These are phyloP conservation scores for Syngnathoides biaculeatus DNA, from an alignment of 2,113 vertebrate species.

Conservation along the genomic window DNA sequence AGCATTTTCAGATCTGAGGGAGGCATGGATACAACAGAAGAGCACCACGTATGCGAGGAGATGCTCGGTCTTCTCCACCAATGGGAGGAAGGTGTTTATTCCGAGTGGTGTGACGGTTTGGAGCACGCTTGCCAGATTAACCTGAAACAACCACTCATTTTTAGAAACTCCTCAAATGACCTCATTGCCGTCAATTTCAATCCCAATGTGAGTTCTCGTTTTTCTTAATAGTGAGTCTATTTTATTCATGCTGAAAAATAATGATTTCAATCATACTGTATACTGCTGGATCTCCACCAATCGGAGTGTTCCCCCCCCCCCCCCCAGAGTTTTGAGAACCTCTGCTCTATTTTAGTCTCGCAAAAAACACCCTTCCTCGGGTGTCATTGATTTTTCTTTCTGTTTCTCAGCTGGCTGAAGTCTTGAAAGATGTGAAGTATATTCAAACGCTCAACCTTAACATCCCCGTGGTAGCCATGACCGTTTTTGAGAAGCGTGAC, in stretches of 20 bases:
- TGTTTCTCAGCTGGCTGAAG: constrained; percentile 65
- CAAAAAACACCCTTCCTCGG: not conserved
- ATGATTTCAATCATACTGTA: not conserved
- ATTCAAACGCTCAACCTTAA: constrained; percentile 69
- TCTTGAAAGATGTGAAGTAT: constrained; percentile 81
- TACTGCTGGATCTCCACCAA: too few species aligned
- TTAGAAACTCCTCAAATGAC: constrained; percentile 53
- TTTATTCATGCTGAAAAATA: not conserved
- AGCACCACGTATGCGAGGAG: constrained; percentile 71
- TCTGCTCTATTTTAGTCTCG: too few species aligned
- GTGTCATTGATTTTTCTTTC: constrained; percentile 8
- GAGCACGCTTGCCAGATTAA: constrained; percentile 74
- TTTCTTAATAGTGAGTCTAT: not conserved
- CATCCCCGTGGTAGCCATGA: constrained; percentile 73
- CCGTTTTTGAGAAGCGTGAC: constrained; percentile 72
- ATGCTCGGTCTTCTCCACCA: constrained; percentile 72
- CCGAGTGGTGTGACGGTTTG: constrained; percentile 72
- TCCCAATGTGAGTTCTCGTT: constrained; percentile 64
- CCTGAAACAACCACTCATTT: constrained; percentile 76
- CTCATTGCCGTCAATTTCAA: constrained; percentile 81
- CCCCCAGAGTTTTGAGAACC: too few species aligned
- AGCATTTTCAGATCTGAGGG: constrained; percentile 53
- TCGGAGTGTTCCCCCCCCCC: too few species aligned
- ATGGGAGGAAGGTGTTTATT: constrained; percentile 70
- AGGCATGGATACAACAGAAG: constrained; percentile 54